Evolutionary conservation across 37 sponge, comb jelly and placozoan genomes (phyloP).

Genomic region (Oopsacas minuta): DNA sequence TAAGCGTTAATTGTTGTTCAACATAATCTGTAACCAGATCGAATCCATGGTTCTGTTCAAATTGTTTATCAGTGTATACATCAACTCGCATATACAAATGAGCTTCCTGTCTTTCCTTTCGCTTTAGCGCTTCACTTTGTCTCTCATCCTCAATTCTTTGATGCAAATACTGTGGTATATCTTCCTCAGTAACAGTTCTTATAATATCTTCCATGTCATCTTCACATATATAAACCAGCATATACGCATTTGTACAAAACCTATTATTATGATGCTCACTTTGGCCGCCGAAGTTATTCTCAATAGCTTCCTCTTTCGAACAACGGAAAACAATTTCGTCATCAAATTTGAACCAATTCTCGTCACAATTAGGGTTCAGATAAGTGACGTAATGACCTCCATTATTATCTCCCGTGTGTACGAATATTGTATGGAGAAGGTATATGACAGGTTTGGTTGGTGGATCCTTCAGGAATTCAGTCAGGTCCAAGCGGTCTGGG

Average conservation of each 20-base stretch:
- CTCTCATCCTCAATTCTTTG: constrained; percentile 76
- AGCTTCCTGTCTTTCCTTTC: constrained; percentile 91
- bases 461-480: constrained; percentile 61
- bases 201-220: constrained; percentile 48
- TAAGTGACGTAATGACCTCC: constrained; percentile 96
- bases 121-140: constrained; percentile 53
- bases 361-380: constrained; percentile 72
- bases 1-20: constrained; percentile 26
- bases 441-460: constrained; percentile 50
- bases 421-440: constrained; percentile 80
- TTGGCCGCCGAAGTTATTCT: constrained; percentile 79
- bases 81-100: constrained; percentile 81
- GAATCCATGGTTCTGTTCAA: constrained; percentile 38
- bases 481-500: constrained; percentile 67
- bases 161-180: constrained; percentile 60
- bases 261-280: constrained; percentile 31
- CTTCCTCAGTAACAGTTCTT: constrained; percentile 49
- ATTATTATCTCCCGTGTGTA: constrained; percentile 96
- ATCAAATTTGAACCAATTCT: constrained; percentile 99
- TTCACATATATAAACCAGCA: constrained; percentile 90
- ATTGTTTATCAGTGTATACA: constrained; percentile 60
- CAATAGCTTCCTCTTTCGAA: constrained; percentile 77
- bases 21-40: constrained; percentile 34
- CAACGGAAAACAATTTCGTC: constrained; percentile 94
- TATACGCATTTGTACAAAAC: constrained; percentile 94